These are phyloP conservation scores for Perithous albicinctus DNA, from an alignment of 2,888 invertebrate species.

Conservation along the genomic window DNA sequence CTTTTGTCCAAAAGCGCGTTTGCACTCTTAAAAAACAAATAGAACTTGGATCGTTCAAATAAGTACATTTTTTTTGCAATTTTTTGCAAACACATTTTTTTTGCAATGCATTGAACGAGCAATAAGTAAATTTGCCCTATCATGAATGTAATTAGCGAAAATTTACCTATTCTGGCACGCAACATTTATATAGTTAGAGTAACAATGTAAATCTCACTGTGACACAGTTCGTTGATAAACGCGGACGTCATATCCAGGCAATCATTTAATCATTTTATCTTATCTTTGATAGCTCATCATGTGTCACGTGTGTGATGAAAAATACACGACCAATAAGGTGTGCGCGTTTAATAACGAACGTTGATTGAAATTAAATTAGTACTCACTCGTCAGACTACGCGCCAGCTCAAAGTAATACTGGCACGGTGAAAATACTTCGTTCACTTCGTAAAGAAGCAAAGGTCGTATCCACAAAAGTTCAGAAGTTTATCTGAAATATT, in stretches of 20 bases:
- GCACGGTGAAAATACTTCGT: not conserved
- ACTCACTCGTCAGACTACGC: conserved; percentile 34
- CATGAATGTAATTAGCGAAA: not conserved
- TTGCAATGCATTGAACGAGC: not conserved
- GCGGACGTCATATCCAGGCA: not conserved
- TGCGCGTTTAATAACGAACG: not conserved
- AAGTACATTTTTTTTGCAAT: no score
- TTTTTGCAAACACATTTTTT: no score
- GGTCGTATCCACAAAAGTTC: conserved; percentile 39
- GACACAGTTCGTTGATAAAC: not conserved
- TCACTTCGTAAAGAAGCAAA: conserved; percentile 25
- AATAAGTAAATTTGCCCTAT: not conserved
- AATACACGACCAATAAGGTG: not conserved
- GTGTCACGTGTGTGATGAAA: not conserved
- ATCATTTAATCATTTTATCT: conserved; percentile 28
- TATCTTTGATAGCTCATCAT: conserved; percentile 12
- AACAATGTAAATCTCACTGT: conserved; percentile 27
- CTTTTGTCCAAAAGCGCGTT: no score
- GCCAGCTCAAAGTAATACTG: conserved; percentile 1
- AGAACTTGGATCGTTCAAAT: no score
- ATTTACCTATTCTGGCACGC: not conserved
- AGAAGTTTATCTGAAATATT: conserved; percentile 52
- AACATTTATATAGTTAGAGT: not conserved
- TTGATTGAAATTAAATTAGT: conserved; percentile 21
- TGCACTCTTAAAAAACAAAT: no score